Evolutionary conservation across 1,140 invertebrate genomes (phyloP).

Genomic region (Zaprionus davidi): DNA sequence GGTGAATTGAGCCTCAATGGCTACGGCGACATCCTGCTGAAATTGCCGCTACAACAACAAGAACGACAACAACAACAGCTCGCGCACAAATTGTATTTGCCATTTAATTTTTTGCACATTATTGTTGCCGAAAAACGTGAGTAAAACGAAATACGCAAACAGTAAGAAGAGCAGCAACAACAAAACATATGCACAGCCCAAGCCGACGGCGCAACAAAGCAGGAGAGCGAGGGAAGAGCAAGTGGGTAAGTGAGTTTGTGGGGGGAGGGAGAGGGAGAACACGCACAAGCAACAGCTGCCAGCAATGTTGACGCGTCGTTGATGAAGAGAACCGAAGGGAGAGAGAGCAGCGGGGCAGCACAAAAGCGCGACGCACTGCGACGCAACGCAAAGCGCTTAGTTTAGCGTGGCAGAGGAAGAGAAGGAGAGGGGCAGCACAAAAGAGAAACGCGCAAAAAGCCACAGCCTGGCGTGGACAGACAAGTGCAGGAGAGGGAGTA

Average conservation of each 20-base stretch:
- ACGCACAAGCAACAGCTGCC: conserved; percentile 77
- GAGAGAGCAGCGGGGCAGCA: conserved; percentile 6
- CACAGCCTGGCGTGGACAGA: background rate
- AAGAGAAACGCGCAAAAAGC: conserved; percentile 24
- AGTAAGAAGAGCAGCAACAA: conserved; percentile 50
- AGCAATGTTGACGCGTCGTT: conserved; percentile 77
- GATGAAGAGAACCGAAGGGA: conserved; percentile 49
- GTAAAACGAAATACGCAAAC: conserved; percentile 68
- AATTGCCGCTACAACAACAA: conserved; percentile 37
- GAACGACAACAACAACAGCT: conserved; percentile 18
- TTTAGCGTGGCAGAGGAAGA: conserved; percentile 8
- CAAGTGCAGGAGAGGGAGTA: background rate
- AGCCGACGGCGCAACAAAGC: conserved; percentile 24
- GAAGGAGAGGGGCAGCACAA: background rate
- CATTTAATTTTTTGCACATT: conserved; percentile 78
- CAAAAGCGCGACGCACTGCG: conserved; percentile 4
- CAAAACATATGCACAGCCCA: conserved; percentile 70
- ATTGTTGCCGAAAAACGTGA: conserved; percentile 73
- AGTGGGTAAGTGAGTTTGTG: background rate
- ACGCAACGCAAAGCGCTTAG: conserved; percentile 69
- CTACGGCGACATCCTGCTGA: conserved; percentile 65
- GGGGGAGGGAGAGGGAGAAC: conserved; percentile 3
- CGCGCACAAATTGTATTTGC: conserved; percentile 61
- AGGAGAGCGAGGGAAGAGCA: background rate
- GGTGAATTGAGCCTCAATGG: conserved; percentile 41